Evolutionary conservation across 1,140 invertebrate species (phyloP).

Genomic region (Pogonomyrmex barbatus): DNA sequence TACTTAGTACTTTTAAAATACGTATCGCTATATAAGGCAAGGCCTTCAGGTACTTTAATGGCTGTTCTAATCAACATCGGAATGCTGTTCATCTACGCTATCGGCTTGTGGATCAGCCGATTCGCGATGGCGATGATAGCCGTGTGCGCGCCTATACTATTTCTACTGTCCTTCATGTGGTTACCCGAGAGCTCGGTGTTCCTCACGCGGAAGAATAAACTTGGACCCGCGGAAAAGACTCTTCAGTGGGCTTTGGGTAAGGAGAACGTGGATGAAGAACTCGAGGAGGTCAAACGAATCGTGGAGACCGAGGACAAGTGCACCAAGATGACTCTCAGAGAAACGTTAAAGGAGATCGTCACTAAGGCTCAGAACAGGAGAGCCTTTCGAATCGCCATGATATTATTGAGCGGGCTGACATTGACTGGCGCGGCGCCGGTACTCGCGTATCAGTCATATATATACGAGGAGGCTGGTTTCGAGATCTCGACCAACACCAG

Average conservation of each 20-base stretch:
- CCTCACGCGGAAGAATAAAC: constrained; percentile 81
- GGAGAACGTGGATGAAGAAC: constrained; percentile 86
- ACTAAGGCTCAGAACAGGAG: constrained; percentile 87
- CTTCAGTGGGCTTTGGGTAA: constrained; percentile 89
- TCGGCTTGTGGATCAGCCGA: constrained; percentile 84
- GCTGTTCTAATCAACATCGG: constrained; percentile 88
- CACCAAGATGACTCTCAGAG: constrained; percentile 76
- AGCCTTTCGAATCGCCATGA: constrained; percentile 90
- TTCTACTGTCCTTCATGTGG: constrained; percentile 84
- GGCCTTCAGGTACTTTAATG: constrained; percentile 83
- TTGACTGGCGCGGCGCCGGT: constrained; percentile 93
- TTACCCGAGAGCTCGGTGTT: constrained; percentile 86
- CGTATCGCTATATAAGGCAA: constrained; percentile 7
- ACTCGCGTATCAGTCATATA: constrained; percentile 93
- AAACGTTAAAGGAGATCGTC: constrained; percentile 86
- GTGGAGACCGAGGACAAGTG: constrained; percentile 86
- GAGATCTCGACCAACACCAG: constrained; percentile 88
- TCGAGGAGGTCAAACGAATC: constrained; percentile 88
- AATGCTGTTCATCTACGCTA: constrained; percentile 86
- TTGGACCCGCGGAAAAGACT: constrained; percentile 86
- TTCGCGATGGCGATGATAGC: constrained; percentile 82
- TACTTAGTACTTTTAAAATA: background rate
- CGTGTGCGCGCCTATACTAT: constrained; percentile 84
- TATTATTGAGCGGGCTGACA: constrained; percentile 93
- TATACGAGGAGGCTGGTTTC: constrained; percentile 91